phyloP scores from a whole-genome alignment of 2,797 vertebrate species.

The Danionella dracula region DNA sequence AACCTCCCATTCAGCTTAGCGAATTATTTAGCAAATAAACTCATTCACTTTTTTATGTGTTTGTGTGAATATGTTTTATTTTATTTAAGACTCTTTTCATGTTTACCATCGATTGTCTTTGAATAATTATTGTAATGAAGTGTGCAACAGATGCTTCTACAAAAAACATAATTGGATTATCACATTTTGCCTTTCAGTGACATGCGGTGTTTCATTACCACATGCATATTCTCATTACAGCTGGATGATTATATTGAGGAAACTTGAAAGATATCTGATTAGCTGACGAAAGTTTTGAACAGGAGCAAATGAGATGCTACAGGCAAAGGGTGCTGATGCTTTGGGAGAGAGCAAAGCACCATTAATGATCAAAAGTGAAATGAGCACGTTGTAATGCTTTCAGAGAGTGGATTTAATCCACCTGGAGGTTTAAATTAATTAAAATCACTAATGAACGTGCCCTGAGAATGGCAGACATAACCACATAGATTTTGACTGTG shows the following conservation, averaged over 20 bases:
- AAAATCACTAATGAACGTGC: conserved; percentile 19
- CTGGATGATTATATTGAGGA: background rate
- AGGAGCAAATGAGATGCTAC: conserved; percentile 15
- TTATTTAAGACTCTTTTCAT: background rate
- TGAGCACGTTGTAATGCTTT: conserved; percentile 28
- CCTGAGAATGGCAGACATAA: background rate
- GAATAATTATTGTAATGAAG: no score
- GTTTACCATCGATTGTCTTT: background rate
- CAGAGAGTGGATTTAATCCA: conserved; percentile 21
- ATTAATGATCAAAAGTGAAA: conserved; percentile 32
- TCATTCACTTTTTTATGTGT: no score
- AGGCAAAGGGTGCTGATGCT: conserved; percentile 9
- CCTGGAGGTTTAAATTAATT: conserved; percentile 26
- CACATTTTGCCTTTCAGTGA: background rate
- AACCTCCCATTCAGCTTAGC: background rate
- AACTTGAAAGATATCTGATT: conserved; percentile 12
- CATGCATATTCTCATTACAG: background rate
- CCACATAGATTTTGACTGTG: background rate
- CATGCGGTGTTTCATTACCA: conserved; percentile 18
- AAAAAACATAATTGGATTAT: conserved; percentile 1
- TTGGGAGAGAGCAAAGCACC: conserved; percentile 4
- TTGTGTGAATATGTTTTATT: no score
- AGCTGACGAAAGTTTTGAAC: conserved; percentile 6
- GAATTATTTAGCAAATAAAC: background rate
- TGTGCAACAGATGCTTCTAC: no score